A percentile compares a stretch with the other conserved stretches of the same genome.
These are phyloP conservation scores for Pelodytes ibericus DNA, from an alignment of 2,797 vertebrate genomes.

Conservation along the genomic window DNA sequence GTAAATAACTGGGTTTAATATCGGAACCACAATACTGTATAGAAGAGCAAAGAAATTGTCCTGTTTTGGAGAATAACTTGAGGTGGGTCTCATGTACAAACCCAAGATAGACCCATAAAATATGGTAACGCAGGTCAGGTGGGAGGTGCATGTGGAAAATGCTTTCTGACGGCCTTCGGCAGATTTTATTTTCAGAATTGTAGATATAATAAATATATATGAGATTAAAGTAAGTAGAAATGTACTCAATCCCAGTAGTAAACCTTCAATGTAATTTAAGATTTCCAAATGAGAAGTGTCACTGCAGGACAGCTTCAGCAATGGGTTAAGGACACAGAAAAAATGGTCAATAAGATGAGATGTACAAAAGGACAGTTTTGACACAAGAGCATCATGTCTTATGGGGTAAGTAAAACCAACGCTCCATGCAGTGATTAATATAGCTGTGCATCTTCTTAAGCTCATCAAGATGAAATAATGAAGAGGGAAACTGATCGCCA, in stretches of 20 bases:
- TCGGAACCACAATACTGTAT: too few species aligned
- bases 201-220: conserved; percentile 15
- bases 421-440: neutral
- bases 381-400: neutral
- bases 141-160: conserved; percentile 26
- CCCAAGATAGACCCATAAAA: conserved; percentile 19
- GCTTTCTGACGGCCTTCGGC: conserved; percentile 9
- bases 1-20: too few species aligned
- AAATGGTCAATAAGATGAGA: conserved; percentile 17
- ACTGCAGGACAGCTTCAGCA: conserved; percentile 19
- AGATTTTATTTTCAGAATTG: conserved; percentile 9
- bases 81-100: conserved; percentile 36
- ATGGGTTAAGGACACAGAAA: conserved; percentile 1
- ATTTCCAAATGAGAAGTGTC: neutral
- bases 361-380: neutral
- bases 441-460: neutral
- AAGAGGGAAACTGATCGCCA: neutral
- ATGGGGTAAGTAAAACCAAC: neutral
- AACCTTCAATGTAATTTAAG: conserved; percentile 10
- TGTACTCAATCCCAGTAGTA: neutral
- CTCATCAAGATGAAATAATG: conserved; percentile 10
- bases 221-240: conserved; percentile 13
- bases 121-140: conserved; percentile 13
- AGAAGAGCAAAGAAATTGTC: neutral
- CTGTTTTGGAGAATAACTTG: conserved; percentile 1